Conservation (phyloP, 2,113 vertebrate species). For the Plecotus auritus region DNA sequence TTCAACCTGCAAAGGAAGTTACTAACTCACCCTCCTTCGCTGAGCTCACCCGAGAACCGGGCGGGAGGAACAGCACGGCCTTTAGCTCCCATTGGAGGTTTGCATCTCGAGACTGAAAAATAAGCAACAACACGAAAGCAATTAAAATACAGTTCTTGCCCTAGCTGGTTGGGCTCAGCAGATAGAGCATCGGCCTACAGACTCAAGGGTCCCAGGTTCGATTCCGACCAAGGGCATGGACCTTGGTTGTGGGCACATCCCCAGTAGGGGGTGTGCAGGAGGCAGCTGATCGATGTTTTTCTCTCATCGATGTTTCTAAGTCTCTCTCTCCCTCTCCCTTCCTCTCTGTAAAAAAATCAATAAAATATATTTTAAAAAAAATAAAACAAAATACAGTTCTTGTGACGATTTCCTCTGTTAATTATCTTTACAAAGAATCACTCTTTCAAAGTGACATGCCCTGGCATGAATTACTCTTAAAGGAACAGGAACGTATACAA, state of each 20-base stretch:
- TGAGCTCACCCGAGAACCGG: constrained; percentile 32
- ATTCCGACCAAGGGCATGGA: too few species aligned
- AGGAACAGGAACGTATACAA: background rate
- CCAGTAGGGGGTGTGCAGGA: too few species aligned
- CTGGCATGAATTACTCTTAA: constrained; percentile 49
- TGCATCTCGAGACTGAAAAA: constrained; percentile 28
- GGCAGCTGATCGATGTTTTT: too few species aligned
- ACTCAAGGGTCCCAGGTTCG: too few species aligned
- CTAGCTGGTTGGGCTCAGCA: too few species aligned
- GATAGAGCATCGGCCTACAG: too few species aligned
- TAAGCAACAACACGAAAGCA: constrained; percentile 40
- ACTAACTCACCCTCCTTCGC: constrained; percentile 37
- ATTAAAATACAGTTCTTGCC: constrained; percentile 46
- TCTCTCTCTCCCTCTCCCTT: too few species aligned
- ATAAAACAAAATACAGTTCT: background rate
- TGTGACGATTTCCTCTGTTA: constrained; percentile 46
- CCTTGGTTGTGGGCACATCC: too few species aligned
- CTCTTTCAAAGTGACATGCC: constrained; percentile 34
- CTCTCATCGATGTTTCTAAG: too few species aligned
- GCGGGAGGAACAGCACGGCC: background rate
- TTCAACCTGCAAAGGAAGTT: constrained; percentile 29
- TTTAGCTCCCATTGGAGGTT: constrained; percentile 21
- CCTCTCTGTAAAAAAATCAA: too few species aligned
- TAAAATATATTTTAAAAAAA: too few species aligned
- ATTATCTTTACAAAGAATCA: constrained; percentile 53